Evolutionary conservation across 2,888 invertebrate genomes (phyloP).

Genomic region (Cylloceria caligata): DNA sequence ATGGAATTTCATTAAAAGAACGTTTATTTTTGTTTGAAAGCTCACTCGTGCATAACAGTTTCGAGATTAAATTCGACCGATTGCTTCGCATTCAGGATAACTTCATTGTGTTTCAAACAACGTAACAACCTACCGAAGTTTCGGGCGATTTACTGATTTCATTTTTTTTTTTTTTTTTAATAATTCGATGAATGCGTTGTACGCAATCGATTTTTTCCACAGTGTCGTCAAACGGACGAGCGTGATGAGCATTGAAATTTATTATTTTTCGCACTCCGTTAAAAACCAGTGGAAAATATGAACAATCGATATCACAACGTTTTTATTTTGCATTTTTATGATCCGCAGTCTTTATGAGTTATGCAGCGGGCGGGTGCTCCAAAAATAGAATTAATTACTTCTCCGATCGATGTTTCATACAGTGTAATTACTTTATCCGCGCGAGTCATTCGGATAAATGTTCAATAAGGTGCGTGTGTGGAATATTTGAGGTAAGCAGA

Average conservation of each 20-base stretch:
- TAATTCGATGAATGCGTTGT: neutral
- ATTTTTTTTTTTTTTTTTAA: slow-evolving; percentile 6
- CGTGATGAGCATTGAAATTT: slow-evolving; percentile 25
- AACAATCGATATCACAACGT: slow-evolving; percentile 31
- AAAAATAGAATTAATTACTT: slow-evolving; percentile 50
- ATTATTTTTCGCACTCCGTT: slow-evolving; percentile 15
- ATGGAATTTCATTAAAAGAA: slow-evolving; percentile 1
- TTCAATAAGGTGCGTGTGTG: neutral
- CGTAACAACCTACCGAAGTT: neutral
- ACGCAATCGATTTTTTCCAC: neutral
- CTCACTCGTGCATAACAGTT: neutral
- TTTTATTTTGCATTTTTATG: neutral
- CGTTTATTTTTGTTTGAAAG: slow-evolving; percentile 6
- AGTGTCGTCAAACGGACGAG: slow-evolving; percentile 6
- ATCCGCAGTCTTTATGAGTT: neutral
- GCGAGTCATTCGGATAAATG: neutral
- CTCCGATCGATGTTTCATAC: slow-evolving; percentile 45
- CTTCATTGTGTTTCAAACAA: neutral
- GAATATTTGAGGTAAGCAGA: slow-evolving; percentile 28
- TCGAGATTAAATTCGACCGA: slow-evolving; percentile 3
- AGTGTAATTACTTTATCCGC: slow-evolving; percentile 18
- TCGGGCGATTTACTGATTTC: neutral
- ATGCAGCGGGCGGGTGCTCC: slow-evolving; percentile 16
- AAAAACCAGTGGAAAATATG: neutral
- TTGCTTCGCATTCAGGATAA: neutral